A percentile compares a stretch with the other conserved stretches of the same genome.
Evolutionary conservation across 2,797 vertebrate genomes (phyloP).

Genomic region (Xenops minutus): DNA sequence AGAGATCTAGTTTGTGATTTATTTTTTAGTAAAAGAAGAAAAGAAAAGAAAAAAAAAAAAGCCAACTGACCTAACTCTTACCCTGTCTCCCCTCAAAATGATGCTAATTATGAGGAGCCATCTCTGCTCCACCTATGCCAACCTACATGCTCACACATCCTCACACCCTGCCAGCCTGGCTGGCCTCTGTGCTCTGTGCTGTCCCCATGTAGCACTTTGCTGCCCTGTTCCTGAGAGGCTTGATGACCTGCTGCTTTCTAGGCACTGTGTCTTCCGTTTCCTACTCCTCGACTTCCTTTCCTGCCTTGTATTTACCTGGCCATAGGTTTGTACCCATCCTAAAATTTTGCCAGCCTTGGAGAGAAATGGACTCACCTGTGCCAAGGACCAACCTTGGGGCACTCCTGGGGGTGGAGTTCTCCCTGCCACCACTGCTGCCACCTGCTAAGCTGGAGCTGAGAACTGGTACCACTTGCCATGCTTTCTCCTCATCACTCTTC

Average conservation of each 20-base stretch:
- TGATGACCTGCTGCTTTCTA: constrained; percentile 50
- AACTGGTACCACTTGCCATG: not conserved
- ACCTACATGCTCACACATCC: constrained; percentile 5
- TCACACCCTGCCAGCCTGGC: constrained; percentile 8
- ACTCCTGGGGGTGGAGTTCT: not conserved
- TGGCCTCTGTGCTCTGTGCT: not conserved
- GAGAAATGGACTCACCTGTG: not conserved
- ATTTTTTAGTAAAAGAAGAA: constrained; percentile 73
- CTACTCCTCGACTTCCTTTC: not conserved
- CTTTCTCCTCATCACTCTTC: constrained; percentile 22
- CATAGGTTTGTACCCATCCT: not conserved
- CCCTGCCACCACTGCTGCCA: not conserved
- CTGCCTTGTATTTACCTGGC: not conserved
- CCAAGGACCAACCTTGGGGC: not conserved
- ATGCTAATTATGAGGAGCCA: constrained; percentile 40
- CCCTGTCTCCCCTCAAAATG: constrained; percentile 18
- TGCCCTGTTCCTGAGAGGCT: constrained; percentile 33
- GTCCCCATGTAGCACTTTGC: constrained; percentile 16
- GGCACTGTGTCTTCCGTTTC: constrained; percentile 52
- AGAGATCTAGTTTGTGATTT: constrained; percentile 75
- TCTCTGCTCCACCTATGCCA: not conserved
- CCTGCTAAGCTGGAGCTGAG: constrained; percentile 46
- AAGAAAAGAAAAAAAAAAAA: constrained; percentile 15
- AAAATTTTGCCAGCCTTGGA: constrained; percentile 2
- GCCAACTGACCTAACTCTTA: not conserved